Evolutionary conservation across 2,113 vertebrate species (phyloP).

Genomic region (Melanotaenia duboulayi): DNA sequence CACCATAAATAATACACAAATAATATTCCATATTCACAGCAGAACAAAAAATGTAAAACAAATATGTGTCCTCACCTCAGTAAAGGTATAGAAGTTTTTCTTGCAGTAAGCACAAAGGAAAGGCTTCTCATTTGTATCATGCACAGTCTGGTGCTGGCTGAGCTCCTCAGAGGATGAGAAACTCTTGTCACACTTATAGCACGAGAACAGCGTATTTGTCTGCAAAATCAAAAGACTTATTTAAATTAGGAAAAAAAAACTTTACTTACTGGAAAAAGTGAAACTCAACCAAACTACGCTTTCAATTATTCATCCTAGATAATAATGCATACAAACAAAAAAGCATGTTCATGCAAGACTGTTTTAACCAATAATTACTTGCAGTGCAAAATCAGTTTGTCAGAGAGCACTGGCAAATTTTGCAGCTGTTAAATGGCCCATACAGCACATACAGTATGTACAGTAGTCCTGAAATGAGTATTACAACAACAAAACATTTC

Average conservation of each 20-base stretch:
- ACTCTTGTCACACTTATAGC: conserved; percentile 81
- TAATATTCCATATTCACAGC: neutral
- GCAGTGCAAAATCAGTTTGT: too few species aligned
- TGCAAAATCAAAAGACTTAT: conserved; percentile 37
- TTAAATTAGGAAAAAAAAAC: neutral
- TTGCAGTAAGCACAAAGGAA: conserved; percentile 78
- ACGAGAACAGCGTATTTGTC: conserved; percentile 81
- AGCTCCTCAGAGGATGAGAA: conserved; percentile 80
- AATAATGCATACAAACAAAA: too few species aligned
- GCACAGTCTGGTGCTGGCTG: conserved; percentile 76
- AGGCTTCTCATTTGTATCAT: conserved; percentile 80
- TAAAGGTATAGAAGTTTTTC: conserved; percentile 76
- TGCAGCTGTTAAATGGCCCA: too few species aligned
- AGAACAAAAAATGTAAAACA: conserved; percentile 7
- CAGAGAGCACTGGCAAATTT: too few species aligned
- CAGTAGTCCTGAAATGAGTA: too few species aligned
- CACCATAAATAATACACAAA: neutral
- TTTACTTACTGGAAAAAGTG: neutral
- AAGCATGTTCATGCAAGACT: too few species aligned
- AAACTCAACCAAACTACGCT: too few species aligned
- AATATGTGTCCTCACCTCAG: conserved; percentile 69
- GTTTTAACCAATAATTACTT: too few species aligned
- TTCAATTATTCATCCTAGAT: too few species aligned
- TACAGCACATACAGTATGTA: too few species aligned
- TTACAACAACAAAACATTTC: too few species aligned